phyloP scores from a whole-genome alignment of 2,113 vertebrate genomes.

The Aspidoscelis tigris region DNA sequence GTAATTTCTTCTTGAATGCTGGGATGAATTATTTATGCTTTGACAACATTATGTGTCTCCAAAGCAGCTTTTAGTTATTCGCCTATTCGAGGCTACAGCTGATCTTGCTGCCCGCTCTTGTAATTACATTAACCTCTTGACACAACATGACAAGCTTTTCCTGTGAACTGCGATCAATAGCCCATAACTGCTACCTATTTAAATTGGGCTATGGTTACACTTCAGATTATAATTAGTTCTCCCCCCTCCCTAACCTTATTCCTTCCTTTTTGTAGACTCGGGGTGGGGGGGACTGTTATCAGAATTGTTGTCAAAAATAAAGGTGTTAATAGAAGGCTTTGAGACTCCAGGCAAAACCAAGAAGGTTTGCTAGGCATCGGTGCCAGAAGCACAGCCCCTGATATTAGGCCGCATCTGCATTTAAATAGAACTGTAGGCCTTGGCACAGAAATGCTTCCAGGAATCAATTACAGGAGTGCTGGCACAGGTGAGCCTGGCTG shows the following conservation, averaged over 20 bases:
- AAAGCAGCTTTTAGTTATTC: slow-evolving; percentile 85
- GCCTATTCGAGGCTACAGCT: slow-evolving; percentile 82
- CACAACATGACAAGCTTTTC: slow-evolving; percentile 86
- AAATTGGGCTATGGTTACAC: slow-evolving; percentile 76
- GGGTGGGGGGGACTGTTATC: slow-evolving; percentile 43
- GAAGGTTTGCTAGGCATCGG: slow-evolving; percentile 41
- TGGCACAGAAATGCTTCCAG: slow-evolving; percentile 3
- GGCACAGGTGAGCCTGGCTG: slow-evolving; percentile 38
- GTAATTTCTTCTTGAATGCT: slow-evolving; percentile 81
- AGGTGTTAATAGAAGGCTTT: slow-evolving; percentile 62
- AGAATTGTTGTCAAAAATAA: slow-evolving; percentile 51
- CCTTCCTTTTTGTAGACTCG: slow-evolving; percentile 60
- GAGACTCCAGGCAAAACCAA: slow-evolving; percentile 43
- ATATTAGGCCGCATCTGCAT: slow-evolving; percentile 57
- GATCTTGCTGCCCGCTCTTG: slow-evolving; percentile 83
- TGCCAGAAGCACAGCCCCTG: slow-evolving; percentile 49
- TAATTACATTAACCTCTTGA: slow-evolving; percentile 89
- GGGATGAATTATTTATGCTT: slow-evolving; percentile 88
- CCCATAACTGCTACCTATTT: slow-evolving; percentile 82
- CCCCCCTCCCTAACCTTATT: slow-evolving; percentile 35
- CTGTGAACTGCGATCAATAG: slow-evolving; percentile 83
- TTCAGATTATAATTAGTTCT: slow-evolving; percentile 82
- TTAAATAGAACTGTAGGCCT: slow-evolving; percentile 49
- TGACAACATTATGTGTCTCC: slow-evolving; percentile 87
- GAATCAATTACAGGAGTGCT: slow-evolving; percentile 40